phyloP scores from a whole-genome alignment of 2,797 vertebrate species.

The Allobates femoralis region DNA sequence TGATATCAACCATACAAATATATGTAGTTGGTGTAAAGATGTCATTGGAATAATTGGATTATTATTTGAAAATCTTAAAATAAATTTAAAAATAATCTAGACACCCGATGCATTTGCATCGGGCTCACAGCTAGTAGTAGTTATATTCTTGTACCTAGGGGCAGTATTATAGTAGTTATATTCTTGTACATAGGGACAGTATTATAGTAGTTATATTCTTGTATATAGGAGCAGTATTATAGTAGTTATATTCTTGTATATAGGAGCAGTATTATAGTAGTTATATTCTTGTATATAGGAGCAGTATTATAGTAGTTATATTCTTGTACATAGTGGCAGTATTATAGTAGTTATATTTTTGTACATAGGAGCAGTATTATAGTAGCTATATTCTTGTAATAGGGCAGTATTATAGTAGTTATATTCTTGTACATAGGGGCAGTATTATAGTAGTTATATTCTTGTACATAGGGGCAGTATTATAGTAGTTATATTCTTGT shows the following conservation, averaged over 20 bases:
- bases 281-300: conserved; percentile 1
- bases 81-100: too few species aligned
- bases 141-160: conserved; percentile 1
- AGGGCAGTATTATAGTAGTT: neutral
- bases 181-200: neutral
- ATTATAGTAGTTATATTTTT: conserved; percentile 16
- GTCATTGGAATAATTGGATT: too few species aligned
- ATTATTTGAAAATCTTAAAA: too few species aligned
- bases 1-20: too few species aligned
- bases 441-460: conserved; percentile 12
- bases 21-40: too few species aligned
- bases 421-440: neutral
- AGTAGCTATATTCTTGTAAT: conserved; percentile 12
- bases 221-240: neutral
- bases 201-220: conserved; percentile 5
- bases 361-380: conserved; percentile 5
- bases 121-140: conserved; percentile 1
- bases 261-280: neutral
- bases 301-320: conserved; percentile 3
- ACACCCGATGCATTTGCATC: too few species aligned
- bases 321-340: neutral
- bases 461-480: neutral
- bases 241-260: neutral
- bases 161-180: conserved; percentile 2
- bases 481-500: conserved; percentile 14